These are phyloP conservation scores for Cheilosia vulpina DNA, from an alignment of 2,888 invertebrate species.

Conservation along the genomic window DNA sequence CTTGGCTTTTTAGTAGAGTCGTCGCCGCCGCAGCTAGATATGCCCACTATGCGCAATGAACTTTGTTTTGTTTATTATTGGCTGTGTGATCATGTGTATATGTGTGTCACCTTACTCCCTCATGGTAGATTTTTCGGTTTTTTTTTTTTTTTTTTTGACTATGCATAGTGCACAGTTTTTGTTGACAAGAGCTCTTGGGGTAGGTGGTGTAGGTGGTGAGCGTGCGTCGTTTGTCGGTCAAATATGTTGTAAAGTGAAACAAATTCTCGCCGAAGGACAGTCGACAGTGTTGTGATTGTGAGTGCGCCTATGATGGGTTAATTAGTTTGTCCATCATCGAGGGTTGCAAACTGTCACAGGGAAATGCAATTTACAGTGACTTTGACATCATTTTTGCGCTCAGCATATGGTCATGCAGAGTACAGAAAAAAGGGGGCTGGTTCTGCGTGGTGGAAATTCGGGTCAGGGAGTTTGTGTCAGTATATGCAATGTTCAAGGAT, in stretches of 20 bases:
- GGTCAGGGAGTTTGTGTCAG: conserved; percentile 35
- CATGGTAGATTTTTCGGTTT: conserved; percentile 18
- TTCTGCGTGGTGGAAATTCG: conserved; percentile 4
- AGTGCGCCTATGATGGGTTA: conserved; percentile 31
- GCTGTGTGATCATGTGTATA: conserved; percentile 6
- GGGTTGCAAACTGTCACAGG: conserved; percentile 64
- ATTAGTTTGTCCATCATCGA: conserved; percentile 65
- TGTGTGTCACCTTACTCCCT: conserved; percentile 72
- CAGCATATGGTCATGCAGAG: conserved; percentile 7
- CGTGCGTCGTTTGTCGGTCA: conserved; percentile 54
- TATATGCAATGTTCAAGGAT: conserved; percentile 18
- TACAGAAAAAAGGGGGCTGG: conserved; percentile 16
- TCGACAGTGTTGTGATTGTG: conserved; percentile 45
- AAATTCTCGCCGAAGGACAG: conserved; percentile 57
- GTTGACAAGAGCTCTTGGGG: conserved; percentile 40
- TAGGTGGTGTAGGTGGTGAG: conserved; percentile 54
- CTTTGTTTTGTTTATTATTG: conserved; percentile 61
- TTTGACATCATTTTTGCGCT: conserved; percentile 57
- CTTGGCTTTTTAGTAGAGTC: conserved; percentile 71
- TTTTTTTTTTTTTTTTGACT: conserved; percentile 21
- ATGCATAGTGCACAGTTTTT: conserved; percentile 25
- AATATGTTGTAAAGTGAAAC: conserved; percentile 26
- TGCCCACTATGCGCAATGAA: conserved; percentile 64
- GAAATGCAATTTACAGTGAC: conserved; percentile 72
- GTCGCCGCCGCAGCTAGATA: conserved; percentile 32